Conservation (phyloP, 1,140 invertebrate species). For the Drosophila baimaii region DNA sequence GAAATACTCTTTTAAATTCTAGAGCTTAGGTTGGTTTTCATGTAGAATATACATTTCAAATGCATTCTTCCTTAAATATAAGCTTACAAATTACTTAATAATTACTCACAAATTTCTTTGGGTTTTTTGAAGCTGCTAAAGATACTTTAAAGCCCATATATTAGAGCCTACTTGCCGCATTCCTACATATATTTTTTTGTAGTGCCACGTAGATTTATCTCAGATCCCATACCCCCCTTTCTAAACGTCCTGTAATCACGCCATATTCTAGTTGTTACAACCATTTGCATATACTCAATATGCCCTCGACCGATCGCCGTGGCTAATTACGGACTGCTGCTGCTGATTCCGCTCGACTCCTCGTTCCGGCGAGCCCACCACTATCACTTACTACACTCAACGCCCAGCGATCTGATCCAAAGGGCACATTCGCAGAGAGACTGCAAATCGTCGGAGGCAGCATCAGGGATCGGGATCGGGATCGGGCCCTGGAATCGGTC, state of each 20-base stretch:
- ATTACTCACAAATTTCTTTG: background rate
- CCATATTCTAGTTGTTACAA: slow-evolving; percentile 53
- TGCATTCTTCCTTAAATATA: background rate
- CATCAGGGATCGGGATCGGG: slow-evolving; percentile 7
- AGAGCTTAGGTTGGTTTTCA: background rate
- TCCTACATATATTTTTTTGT: background rate
- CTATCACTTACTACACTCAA: slow-evolving; percentile 80
- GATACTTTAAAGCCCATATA: background rate
- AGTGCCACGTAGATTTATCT: background rate
- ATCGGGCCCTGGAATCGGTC: slow-evolving; percentile 28
- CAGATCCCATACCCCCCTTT: background rate
- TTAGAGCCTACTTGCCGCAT: background rate
- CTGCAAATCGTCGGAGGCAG: slow-evolving; percentile 7
- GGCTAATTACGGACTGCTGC: slow-evolving; percentile 64
- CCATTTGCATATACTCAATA: slow-evolving; percentile 44
- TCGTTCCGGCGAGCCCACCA: slow-evolving; percentile 57
- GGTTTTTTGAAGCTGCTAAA: background rate
- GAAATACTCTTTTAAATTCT: background rate
- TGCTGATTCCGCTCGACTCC: slow-evolving; percentile 36
- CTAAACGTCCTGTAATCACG: slow-evolving; percentile 45
- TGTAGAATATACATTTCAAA: background rate
- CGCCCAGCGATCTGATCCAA: slow-evolving; percentile 67
- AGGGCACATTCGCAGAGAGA: slow-evolving; percentile 1
- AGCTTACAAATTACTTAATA: background rate
- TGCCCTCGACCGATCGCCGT: slow-evolving; percentile 18